Base-by-base conservation (phyloP, 2,113 vertebrate genomes). In the Tachysurus vachellii region DNA sequence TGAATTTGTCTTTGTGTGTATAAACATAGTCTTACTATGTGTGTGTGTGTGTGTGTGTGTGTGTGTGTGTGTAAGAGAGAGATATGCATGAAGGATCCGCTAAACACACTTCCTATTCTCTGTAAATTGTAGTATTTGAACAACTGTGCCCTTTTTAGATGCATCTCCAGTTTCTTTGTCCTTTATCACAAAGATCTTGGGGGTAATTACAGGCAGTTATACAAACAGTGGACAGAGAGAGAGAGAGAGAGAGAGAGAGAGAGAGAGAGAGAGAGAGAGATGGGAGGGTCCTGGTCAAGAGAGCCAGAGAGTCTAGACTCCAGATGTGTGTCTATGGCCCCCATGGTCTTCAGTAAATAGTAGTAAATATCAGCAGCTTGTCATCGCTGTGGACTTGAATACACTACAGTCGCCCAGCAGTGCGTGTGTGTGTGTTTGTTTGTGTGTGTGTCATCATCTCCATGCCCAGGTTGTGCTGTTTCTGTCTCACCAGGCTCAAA, bases 221-320 rank as follows among this genome's bases (percentile, higher is more conserved):
- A 62, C 75, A 90, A 90, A 90, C 84, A 90, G 84, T 80, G 84
- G 84, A 88, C 62, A 80, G 54, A 93, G 90, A 88, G 94, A 95
- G 97, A 97, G 97, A 92, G 95, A 88, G 93, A 98, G 97, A 93
- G 90, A 91, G 86, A 79, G 85, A 84, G 85, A 80, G 62, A 87
- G 92, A 90, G 93, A 93, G 90, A 91, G 86, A 76, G 82, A 93
- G 90, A 91, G 86, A 82, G 81, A 80, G 86, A 79, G 53, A 88
- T 92, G 93, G 90, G 73, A 57, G 56, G 4, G 90, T 91, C 96
- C 94, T 90, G 90, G 96, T 89, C 93, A 94, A 88, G 94, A 96
- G 97, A 97, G 97, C 95, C 97, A 92, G 95, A 87, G 93, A 99
- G 98, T 98, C 98, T 98, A 98, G 97, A 98, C 97, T 98, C 97